Evolutionary conservation across 2,113 vertebrate genomes (phyloP).

Genomic region (Pristiophorus japonicus): DNA sequence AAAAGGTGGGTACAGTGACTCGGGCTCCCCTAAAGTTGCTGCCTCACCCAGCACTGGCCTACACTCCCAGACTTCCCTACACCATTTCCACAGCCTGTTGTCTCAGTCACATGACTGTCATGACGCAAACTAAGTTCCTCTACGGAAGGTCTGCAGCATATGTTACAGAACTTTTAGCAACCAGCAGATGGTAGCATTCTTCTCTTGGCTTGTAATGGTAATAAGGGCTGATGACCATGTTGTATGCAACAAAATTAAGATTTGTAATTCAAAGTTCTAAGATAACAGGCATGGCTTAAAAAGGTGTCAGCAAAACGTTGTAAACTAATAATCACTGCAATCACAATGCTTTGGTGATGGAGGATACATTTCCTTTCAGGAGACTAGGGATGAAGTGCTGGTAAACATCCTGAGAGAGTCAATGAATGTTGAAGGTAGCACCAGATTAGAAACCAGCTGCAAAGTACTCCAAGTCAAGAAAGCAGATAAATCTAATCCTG

Average conservation of each 20-base stretch:
- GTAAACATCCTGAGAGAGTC: not conserved
- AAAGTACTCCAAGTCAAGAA: not conserved
- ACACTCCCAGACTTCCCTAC: not conserved
- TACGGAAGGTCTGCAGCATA: not conserved
- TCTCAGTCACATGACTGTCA: not conserved
- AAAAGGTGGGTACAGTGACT: too few relatives aligned
- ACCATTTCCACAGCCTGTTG: not conserved
- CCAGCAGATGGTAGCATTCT: slow-evolving; percentile 23
- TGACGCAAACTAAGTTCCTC: not conserved
- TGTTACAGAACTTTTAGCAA: not conserved
- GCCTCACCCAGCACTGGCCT: not conserved
- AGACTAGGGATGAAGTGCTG: not conserved
- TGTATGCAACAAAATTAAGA: not conserved
- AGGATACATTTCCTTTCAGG: not conserved
- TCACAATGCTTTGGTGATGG: not conserved
- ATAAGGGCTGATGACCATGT: not conserved
- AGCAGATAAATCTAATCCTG: not conserved
- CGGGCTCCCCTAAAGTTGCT: not conserved
- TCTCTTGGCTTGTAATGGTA: not conserved
- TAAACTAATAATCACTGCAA: not conserved
- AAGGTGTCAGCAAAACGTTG: not conserved
- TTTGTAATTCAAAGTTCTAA: not conserved
- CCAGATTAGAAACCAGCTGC: not conserved
- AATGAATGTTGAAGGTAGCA: not conserved
- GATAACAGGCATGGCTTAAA: not conserved